phyloP scores from a whole-genome alignment of 2,888 invertebrate species.

The Homarus gammarus region DNA sequence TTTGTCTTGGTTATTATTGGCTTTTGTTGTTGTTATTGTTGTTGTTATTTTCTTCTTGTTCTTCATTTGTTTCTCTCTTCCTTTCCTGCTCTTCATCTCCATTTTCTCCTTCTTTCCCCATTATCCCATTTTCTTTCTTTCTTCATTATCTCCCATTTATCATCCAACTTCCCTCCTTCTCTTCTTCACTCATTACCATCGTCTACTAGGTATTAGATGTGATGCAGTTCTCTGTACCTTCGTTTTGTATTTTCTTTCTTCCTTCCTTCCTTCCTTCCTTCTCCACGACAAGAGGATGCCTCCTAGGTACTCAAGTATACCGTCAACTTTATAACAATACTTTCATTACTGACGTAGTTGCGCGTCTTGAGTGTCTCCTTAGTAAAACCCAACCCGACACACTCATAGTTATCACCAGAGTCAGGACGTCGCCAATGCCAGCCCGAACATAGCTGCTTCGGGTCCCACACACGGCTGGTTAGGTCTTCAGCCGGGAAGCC shows the following conservation, averaged over 20 bases:
- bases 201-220: neutral
- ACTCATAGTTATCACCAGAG: constrained; percentile 79
- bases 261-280: neutral
- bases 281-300: neutral
- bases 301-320: constrained; percentile 80
- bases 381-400: constrained; percentile 81
- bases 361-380: constrained; percentile 80
- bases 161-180: neutral
- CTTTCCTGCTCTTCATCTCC: too few species aligned
- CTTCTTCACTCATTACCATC: neutral
- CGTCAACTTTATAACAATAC: constrained; percentile 82
- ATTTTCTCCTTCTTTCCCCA: too few species aligned
- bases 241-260: neutral
- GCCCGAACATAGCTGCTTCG: constrained; percentile 79
- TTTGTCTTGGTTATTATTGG: too few species aligned
- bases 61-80: too few species aligned
- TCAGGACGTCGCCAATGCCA: constrained; percentile 80
- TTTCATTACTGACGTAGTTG: constrained; percentile 81
- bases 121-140: neutral
- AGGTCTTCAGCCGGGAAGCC: constrained; percentile 77
- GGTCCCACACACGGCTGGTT: constrained; percentile 79
- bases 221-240: neutral
- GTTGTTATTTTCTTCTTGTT: too few species aligned
- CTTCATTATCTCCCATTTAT: neutral
- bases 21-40: too few species aligned